phyloP scores from a whole-genome alignment of 2,113 vertebrate species.

The Syngnathus typhle region DNA sequence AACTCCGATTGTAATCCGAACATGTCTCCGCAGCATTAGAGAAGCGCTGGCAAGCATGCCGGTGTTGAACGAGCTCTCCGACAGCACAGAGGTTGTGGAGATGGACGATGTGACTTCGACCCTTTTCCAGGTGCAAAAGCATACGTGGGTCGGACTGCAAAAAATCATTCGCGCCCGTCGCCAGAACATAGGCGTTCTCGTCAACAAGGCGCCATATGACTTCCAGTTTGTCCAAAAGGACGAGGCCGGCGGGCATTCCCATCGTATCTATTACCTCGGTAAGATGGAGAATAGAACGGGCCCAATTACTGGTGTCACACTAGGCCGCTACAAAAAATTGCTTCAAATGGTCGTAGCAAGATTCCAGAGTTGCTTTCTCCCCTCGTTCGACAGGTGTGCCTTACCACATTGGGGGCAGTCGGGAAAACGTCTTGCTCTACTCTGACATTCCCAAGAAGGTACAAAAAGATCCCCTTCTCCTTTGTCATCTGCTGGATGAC shows the following conservation, averaged over 20 bases:
- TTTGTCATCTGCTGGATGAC: conserved; percentile 95
- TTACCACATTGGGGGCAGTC: conserved; percentile 78
- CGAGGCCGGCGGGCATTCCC: conserved; percentile 86
- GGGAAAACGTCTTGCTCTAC: conserved; percentile 91
- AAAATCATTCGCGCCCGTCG: conserved; percentile 93
- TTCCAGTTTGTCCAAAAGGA: conserved; percentile 93
- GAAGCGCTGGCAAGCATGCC: conserved; percentile 71
- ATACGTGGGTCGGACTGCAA: conserved; percentile 91
- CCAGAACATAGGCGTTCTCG: conserved; percentile 88
- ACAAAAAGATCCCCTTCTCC: conserved; percentile 85
- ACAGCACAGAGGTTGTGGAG: conserved; percentile 76
- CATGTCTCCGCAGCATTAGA: conserved; percentile 20
- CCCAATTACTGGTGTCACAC: no score
- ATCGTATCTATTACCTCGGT: conserved; percentile 95
- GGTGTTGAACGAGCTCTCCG: conserved; percentile 73
- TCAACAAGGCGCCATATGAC: conserved; percentile 94
- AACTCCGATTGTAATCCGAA: not conserved
- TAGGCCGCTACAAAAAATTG: not conserved
- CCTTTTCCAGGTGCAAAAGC: conserved; percentile 85
- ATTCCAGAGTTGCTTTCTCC: not conserved
- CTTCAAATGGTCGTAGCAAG: not conserved
- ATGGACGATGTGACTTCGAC: conserved; percentile 73
- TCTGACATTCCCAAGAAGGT: conserved; percentile 96
- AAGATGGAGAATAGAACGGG: conserved; percentile 33
- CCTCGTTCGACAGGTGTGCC: conserved; percentile 78